Evolutionary conservation across 2,888 invertebrate species (phyloP).

Genomic region (Peribatodes rhomboidaria): DNA sequence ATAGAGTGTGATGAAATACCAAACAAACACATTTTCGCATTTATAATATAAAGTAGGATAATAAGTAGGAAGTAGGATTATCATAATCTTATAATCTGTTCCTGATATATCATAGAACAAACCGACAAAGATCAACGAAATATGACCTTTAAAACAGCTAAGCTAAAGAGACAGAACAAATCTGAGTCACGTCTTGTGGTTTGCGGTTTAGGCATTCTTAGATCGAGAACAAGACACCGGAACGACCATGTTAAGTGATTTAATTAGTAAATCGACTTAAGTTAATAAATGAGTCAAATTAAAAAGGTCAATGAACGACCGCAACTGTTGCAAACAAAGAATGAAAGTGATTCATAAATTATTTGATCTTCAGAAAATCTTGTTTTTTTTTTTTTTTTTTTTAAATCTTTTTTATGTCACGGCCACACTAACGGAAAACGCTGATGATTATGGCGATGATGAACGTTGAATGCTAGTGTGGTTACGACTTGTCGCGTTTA

Average conservation of each 20-base stretch:
- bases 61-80: too few species aligned
- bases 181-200: conserved; percentile 6
- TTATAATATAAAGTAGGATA: too few species aligned
- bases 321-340: background rate
- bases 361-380: too few species aligned
- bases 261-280: background rate
- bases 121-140: background rate
- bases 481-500: too few species aligned
- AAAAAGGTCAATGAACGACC: conserved; percentile 2
- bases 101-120: background rate
- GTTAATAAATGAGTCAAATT: background rate
- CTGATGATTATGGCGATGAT: too few species aligned
- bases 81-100: background rate
- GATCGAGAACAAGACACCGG: conserved; percentile 6
- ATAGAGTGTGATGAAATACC: too few species aligned
- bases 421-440: too few species aligned
- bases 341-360: background rate
- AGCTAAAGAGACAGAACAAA: background rate
- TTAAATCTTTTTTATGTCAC: too few species aligned
- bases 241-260: background rate
- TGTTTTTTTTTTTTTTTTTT: too few species aligned
- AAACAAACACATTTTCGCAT: too few species aligned
- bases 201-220: conserved; percentile 4
- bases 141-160: background rate
- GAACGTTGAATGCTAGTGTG: too few species aligned